Base-by-base conservation (phyloP, 64 coral and sea anemone species). In the Stylophora pistillata region DNA sequence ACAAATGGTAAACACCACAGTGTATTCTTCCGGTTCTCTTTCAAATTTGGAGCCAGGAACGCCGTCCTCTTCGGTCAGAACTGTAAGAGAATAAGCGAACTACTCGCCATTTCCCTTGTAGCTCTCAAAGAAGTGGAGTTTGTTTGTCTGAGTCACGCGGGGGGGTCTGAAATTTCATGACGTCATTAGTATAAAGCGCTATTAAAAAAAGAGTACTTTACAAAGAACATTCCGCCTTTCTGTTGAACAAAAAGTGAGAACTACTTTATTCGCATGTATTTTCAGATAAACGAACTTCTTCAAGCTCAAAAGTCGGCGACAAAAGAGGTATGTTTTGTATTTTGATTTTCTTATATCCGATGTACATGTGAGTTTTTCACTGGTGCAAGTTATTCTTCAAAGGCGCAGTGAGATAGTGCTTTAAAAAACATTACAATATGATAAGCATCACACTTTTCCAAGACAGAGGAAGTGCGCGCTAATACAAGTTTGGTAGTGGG, bases 261-360 rank as follows among this genome's bases (percentile, higher is more conserved):
- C n/a, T 18, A 34, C 58, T 33, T 57, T 70, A 31, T 7, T 47
- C 37, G 37, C 37, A 47, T 47, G 7, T 58, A 33, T 56, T 57
- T 89, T 20, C 79, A 95, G 94, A 95, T 95, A 55, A 89, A 89
- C 53, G 87, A 85, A 87, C 92, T 92, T 79, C 60, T 95, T 28
- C 86, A 95, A 59, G 78, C 73, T 26, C 94, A 95, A 28, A 95
- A 95, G 79, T 85, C 80, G 10, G 90, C 94, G 33, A 87, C 94
- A n/a, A 95, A 89, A 89, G 94, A 95, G 94, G 94, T 95, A 86
- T 5, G 25, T 21, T 15, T 34, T 73, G 5, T 60, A 12, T 60
- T 2, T 60, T 9, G 58, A 60, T 60, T 18, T 15, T 60, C 17
- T 18, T 60, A 60, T 60, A 12, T 60, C 58, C 58, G 2, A 60